These are phyloP conservation scores for Poeciliopsis occidentalis DNA, from an alignment of 2,113 vertebrate genomes.

Conservation along the genomic window DNA sequence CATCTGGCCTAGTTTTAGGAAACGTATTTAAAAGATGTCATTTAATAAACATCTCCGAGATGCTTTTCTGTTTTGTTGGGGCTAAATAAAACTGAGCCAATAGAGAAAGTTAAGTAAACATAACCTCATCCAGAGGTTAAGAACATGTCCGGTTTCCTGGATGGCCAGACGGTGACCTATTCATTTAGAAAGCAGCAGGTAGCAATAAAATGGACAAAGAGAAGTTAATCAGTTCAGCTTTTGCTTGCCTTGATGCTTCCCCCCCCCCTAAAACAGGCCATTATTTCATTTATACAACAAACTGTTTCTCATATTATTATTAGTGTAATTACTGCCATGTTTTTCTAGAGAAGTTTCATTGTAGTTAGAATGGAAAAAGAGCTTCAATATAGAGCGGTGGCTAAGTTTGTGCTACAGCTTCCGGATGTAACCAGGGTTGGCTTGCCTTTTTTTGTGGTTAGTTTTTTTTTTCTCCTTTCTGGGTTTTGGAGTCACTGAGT, in stretches of 20 bases:
- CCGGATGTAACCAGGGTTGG: constrained; percentile 30
- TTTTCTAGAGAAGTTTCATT: background rate
- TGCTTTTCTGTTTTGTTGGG: background rate
- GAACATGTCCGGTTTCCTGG: constrained; percentile 23
- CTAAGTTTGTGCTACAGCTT: constrained; percentile 31
- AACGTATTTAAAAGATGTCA: background rate
- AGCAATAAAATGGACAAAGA: constrained; percentile 21
- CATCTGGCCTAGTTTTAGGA: background rate
- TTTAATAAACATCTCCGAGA: too few relatives aligned
- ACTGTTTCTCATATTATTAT: background rate
- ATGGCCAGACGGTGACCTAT: constrained; percentile 2
- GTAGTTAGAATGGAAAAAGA: background rate
- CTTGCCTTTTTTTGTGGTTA: constrained; percentile 51
- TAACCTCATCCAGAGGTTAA: constrained; percentile 20
- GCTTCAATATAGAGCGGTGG: constrained; percentile 43
- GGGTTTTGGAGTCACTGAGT: constrained; percentile 54
- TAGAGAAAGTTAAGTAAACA: background rate
- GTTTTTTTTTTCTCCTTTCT: constrained; percentile 21
- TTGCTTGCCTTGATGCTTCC: constrained; percentile 30
- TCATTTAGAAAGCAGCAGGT: constrained; percentile 19
- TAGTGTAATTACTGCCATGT: background rate
- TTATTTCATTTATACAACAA: background rate
- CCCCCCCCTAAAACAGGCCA: background rate
- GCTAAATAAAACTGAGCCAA: background rate
- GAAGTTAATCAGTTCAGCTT: constrained; percentile 51